Evolutionary conservation across 2,113 vertebrate species (phyloP), one percentile per base, ranked within the genome.

Genomic region (Calonectris borealis): DNA sequence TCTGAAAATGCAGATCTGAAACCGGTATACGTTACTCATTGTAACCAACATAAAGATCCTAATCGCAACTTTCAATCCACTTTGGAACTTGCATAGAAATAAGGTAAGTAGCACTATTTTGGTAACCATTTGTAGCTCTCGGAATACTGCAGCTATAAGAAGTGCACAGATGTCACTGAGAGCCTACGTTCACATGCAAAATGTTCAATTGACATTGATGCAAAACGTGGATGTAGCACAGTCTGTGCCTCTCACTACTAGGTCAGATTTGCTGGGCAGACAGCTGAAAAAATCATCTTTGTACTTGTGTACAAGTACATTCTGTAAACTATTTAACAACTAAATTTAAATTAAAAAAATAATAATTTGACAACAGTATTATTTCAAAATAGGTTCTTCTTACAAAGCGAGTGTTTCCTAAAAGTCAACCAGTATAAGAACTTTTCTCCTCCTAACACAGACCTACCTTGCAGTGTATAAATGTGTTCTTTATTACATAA

Each of bases 391-490:
- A 85, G 31, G 7, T 70, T 13, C 49, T 44, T 42, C 73, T 66
- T 42, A 27, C 5, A 13, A 60, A 83, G 79, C 2, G 16, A 76
- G 7, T 0, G 13, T 22, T 69, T 89, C 20, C 34, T 27, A 32
- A n/a, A 70, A 80, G 40, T 16, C 49, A 55, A 13, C 22, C 46
- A 51, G 36, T 6, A 1, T 5, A 13, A 38, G 48, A 57, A 9
- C 16, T 29, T 8, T 8, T 12, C 19, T 65, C 31, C 60, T 31
- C 4, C 15, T 75, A 73, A 26, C 26, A 42, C 24, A 51, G 61
- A 29, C 98, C 78, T 61, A 99, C 99, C 99, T 99, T 99, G 97
- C 99, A 99, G 96, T 99, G 99, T 38, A 97, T 98, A 95, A 99
- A 99, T 1, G 98, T 98, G 95, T 98, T 98, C 97, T 97, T 99